phyloP scores from a whole-genome alignment of 2,888 invertebrate species.

The Liopterus haemorrhoidalis region DNA sequence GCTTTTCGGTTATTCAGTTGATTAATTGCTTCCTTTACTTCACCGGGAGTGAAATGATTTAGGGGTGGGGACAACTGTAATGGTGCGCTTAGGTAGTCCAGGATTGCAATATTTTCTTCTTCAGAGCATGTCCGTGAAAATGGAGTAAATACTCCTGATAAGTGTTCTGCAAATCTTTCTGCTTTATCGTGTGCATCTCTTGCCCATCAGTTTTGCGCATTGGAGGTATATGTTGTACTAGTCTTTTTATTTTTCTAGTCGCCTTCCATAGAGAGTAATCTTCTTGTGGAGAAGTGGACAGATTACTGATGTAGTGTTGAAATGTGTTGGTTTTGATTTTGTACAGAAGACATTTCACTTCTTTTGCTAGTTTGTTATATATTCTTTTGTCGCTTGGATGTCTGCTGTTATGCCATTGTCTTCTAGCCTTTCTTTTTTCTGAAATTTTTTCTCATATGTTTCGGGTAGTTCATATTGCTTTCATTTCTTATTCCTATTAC shows the following conservation, averaged over 20 bases:
- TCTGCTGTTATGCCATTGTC: slow-evolving; percentile 6
- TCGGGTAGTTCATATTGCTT: slow-evolving; percentile 2
- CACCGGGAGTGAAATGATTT: too few relatives aligned
- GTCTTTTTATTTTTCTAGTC: slow-evolving; percentile 25
- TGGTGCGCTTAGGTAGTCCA: too few relatives aligned
- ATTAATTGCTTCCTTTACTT: too few relatives aligned
- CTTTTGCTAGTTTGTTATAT: slow-evolving; percentile 3
- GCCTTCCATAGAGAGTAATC: slow-evolving; percentile 30
- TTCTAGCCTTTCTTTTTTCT: slow-evolving; percentile 8
- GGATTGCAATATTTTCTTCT: too few relatives aligned
- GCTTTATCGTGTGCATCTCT: slow-evolving; percentile 25
- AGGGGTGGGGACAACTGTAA: too few relatives aligned
- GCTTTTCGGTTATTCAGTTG: too few relatives aligned
- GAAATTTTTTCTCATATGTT: slow-evolving; percentile 8
- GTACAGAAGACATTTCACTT: slow-evolving; percentile 1
- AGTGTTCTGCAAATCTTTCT: slow-evolving; percentile 22
- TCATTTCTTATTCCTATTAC: too few relatives aligned
- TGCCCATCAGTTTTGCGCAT: slow-evolving; percentile 24
- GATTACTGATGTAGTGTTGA: slow-evolving; percentile 3
- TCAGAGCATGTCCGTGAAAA: too few relatives aligned
- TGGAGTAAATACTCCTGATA: too few relatives aligned
- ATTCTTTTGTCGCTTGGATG: slow-evolving; percentile 4
- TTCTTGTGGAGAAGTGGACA: slow-evolving; percentile 4
- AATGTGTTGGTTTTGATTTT: slow-evolving; percentile 7
- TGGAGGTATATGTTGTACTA: slow-evolving; percentile 16